Conservation (phyloP, 2,888 invertebrate genomes). For the Nowickia ferox region DNA sequence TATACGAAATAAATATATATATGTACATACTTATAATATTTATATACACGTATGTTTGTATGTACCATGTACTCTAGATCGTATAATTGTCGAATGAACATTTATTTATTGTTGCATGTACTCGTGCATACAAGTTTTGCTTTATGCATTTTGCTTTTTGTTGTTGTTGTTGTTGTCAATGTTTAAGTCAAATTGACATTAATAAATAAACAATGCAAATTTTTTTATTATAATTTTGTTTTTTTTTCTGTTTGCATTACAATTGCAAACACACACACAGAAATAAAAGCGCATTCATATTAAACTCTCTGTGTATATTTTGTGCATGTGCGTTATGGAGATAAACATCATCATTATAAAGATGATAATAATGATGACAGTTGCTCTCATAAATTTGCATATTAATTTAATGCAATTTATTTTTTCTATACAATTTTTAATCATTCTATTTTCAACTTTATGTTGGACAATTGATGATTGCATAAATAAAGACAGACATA, state of each 20-base stretch:
- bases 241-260: slow-evolving; percentile 7
- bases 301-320: slow-evolving; percentile 3
- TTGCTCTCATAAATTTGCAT: slow-evolving; percentile 60
- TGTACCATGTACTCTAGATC: background rate
- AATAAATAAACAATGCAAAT: slow-evolving; percentile 67
- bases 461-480: slow-evolving; percentile 28
- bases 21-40: background rate
- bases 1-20: slow-evolving; percentile 53
- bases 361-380: slow-evolving; percentile 28
- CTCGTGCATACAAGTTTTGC: slow-evolving; percentile 20
- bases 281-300: background rate
- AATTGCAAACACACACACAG: background rate
- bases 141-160: slow-evolving; percentile 16
- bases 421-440: slow-evolving; percentile 8
- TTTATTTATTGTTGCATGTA: slow-evolving; percentile 42
- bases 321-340: background rate
- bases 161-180: slow-evolving; percentile 35
- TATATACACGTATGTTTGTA: too few relatives aligned
- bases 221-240: slow-evolving; percentile 37
- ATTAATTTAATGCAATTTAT: slow-evolving; percentile 26
- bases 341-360: background rate
- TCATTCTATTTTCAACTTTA: slow-evolving; percentile 31
- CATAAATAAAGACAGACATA: slow-evolving; percentile 25
- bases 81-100: slow-evolving; percentile 30
- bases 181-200: slow-evolving; percentile 65